phyloP scores from a whole-genome alignment of 2,113 vertebrate species.

The Sclerurus mexicanus region DNA sequence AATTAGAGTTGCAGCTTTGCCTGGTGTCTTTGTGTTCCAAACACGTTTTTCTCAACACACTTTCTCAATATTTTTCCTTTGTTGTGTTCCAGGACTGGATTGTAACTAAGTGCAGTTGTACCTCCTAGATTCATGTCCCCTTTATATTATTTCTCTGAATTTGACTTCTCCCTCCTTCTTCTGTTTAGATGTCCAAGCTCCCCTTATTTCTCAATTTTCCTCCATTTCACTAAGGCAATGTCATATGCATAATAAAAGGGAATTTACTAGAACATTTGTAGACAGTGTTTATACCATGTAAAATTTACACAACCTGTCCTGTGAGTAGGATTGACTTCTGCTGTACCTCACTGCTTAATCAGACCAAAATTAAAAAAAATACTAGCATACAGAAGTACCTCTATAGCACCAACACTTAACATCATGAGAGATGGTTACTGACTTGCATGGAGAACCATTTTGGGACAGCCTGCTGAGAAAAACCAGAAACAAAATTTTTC shows the following conservation, averaged over 20 bases:
- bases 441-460: neutral
- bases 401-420: neutral
- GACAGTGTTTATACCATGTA: neutral
- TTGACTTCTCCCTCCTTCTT: neutral
- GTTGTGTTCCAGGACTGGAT: neutral
- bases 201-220: neutral
- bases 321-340: neutral
- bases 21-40: neutral
- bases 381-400: neutral
- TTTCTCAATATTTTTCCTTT: neutral
- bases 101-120: neutral
- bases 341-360: neutral
- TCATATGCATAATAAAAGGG: neutral
- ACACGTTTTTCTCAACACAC: fast-evolving
- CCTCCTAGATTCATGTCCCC: neutral
- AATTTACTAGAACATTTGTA: neutral
- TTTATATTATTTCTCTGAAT: neutral
- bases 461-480: neutral
- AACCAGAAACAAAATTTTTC: neutral
- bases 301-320: neutral
- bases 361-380: neutral
- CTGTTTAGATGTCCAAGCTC: neutral
- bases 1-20: neutral
- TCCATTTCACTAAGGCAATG: neutral
- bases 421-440: neutral